Evolutionary conservation across 2,797 vertebrate genomes (phyloP), one percentile per base, ranked within the genome.

Genomic region (Rousettus madagascariensis): DNA sequence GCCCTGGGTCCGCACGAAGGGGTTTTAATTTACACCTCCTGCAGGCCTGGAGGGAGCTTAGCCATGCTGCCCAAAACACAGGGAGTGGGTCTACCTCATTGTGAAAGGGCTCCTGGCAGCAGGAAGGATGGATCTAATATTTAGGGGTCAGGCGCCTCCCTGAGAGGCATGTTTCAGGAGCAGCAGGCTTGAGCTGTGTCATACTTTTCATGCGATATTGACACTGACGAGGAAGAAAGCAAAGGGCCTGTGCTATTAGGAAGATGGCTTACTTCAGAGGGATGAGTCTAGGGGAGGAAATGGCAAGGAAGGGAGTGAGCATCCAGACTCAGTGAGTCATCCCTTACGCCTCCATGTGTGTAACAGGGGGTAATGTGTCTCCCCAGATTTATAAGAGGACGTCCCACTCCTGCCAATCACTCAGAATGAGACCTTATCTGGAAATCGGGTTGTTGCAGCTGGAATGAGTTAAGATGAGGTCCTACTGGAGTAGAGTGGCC

Each of bases 271-370:
- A 49, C 59, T 72, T 53, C 16, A 24, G 77, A 36, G 30, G 74
- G 53, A 38, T 2, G 38, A 17, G 24, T 11, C 15, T 61, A 10
- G 10, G 28, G 86, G 55, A 33, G 36, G 85, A 68, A 49, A 78
- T 33, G 17, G 49, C 33, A 20, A 4, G 36, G 55, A 85, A 65
- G 91, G 57, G 82, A 94, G 91, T 74, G 0, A 72, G 93, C 80
- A 93, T 49, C 66, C 72, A 63, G 59, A 57, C 86, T 66, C 41
- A 51, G 68, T 92, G 95, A 86, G 66, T 71, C 86, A 86, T 49
- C 59, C 0, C 43, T 19, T 0, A 20, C 65, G 68, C 85, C 88
- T 68, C 51, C 0, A n/a, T 13, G 46, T 75, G 65, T 46, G 65
- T 61, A 17, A 26, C 0, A 51, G n/a, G 83, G 49, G 86, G 78